A percentile compares a stretch with the other conserved stretches of the same genome.
phyloP scores from a whole-genome alignment of 2,113 vertebrate genomes.

The Microcebus tavaratra region DNA sequence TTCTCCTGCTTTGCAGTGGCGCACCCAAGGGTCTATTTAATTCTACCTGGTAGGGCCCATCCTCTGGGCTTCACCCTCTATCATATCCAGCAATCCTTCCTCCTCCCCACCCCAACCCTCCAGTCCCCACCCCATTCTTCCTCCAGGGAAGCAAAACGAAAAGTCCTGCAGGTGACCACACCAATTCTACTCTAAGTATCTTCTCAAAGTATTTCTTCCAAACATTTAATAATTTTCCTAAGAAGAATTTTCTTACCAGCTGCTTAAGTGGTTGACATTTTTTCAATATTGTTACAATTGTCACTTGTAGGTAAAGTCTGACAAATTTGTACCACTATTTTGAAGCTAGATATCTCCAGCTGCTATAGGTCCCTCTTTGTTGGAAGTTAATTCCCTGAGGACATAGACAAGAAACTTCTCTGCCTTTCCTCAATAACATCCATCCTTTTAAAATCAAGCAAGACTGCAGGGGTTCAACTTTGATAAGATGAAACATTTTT shows the following conservation, averaged over 20 bases:
- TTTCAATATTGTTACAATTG: background rate
- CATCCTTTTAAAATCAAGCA: background rate
- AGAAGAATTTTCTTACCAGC: background rate
- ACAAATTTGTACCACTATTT: background rate
- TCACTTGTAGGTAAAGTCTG: background rate
- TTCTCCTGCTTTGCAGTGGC: background rate
- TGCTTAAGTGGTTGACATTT: background rate
- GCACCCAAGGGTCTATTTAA: background rate
- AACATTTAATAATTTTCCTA: background rate
- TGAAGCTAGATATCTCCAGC: background rate
- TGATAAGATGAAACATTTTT: background rate
- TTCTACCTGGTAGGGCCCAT: background rate
- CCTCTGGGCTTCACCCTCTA: background rate
- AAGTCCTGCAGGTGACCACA: background rate
- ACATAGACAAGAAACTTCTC: conserved; percentile 1
- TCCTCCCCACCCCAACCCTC: too few relatives aligned
- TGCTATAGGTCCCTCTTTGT: background rate
- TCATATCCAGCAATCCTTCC: background rate
- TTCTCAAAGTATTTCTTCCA: background rate
- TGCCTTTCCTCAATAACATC: background rate
- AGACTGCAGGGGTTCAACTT: background rate
- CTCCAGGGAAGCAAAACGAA: background rate
- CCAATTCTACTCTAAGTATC: background rate
- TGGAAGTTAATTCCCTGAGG: background rate
- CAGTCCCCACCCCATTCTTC: background rate